These are phyloP conservation scores for Cladopsammia gracilis DNA, from an alignment of 64 coral and sea anemone species.

Conservation along the genomic window DNA sequence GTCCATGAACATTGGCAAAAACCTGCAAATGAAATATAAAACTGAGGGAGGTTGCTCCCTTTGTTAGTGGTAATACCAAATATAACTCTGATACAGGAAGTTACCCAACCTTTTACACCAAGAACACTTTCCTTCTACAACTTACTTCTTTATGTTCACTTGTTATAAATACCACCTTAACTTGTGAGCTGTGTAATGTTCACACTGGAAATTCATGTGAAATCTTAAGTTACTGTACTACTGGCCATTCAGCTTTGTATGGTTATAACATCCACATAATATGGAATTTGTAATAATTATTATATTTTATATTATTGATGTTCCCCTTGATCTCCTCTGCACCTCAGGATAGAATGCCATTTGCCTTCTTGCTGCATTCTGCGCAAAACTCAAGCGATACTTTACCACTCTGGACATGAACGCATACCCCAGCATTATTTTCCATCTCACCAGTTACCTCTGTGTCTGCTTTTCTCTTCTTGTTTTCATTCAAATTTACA, in stretches of 20 bases:
- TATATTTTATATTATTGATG: neutral
- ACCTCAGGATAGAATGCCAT: constrained; percentile 20
- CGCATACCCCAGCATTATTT: constrained; percentile 73
- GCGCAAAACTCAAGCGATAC: constrained; percentile 95
- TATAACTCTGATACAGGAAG: neutral
- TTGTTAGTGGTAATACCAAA: constrained; percentile 21
- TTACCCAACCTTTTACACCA: neutral
- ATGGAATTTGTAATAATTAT: neutral
- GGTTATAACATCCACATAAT: neutral
- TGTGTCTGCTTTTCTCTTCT: constrained; percentile 26
- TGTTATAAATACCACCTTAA: no score
- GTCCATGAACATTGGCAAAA: constrained; percentile 7
- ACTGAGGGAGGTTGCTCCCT: constrained; percentile 11
- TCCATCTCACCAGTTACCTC: neutral
- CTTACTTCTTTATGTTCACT: no score
- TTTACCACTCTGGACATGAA: constrained; percentile 86
- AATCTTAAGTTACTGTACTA: neutral
- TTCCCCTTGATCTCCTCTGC: neutral
- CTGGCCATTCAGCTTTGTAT: neutral
- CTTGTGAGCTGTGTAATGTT: no score
- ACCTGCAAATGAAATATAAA: constrained; percentile 15
- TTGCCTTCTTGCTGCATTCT: constrained; percentile 84
- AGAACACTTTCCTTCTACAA: no score
- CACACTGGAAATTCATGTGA: no score
- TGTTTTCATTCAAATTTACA: constrained; percentile 11